These are phyloP conservation scores for Cuculus canorus DNA, from an alignment of 2,797 vertebrate species.

Conservation along the genomic window DNA sequence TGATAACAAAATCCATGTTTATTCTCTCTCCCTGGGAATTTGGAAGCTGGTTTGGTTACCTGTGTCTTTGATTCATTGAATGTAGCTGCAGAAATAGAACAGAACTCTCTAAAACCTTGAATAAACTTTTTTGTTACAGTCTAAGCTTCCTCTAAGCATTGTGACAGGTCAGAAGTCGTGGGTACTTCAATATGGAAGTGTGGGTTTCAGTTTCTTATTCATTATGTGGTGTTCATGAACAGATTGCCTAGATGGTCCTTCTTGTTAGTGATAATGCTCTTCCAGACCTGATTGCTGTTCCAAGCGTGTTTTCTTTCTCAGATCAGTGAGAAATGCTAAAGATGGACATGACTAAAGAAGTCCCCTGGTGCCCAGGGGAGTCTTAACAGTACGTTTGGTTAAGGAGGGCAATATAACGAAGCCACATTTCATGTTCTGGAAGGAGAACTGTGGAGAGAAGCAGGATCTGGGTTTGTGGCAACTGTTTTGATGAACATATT, in stretches of 20 bases:
- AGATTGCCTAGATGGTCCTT: neutral
- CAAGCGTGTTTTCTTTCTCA: neutral
- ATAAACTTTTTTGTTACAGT: neutral
- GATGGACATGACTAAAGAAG: neutral
- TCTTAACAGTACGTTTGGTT: neutral
- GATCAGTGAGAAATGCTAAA: neutral
- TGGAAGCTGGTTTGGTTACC: neutral
- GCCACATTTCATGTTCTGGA: neutral
- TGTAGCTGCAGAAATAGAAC: neutral
- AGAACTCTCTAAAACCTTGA: neutral
- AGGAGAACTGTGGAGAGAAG: neutral
- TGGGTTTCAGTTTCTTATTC: neutral
- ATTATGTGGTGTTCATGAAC: neutral
- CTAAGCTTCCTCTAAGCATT: neutral
- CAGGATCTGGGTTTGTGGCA: neutral
- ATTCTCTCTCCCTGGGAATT: neutral
- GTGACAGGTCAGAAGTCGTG: neutral
- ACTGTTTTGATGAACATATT: neutral
- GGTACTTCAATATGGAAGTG: neutral
- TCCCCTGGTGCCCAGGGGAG: neutral
- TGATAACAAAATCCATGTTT: neutral
- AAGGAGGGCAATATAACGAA: neutral
- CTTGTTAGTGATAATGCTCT: neutral
- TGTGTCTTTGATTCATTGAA: neutral
- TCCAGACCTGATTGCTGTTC: neutral